Evolutionary conservation across 2,797 vertebrate species (phyloP).

Genomic region (Microchirus variegatus): DNA sequence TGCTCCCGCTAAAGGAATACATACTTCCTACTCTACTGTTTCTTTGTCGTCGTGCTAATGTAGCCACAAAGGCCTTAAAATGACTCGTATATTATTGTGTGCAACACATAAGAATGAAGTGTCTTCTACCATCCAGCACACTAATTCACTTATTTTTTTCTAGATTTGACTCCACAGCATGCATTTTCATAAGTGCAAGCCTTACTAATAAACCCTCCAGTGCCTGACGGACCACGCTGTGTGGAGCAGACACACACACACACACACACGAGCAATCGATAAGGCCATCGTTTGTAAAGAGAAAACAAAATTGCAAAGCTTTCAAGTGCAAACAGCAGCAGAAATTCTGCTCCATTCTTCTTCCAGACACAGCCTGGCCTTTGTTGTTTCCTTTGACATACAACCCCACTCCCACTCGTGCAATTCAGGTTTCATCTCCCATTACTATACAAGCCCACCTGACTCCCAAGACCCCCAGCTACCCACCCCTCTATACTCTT

Average conservation of each 20-base stretch:
- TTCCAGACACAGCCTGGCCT: slow-evolving; percentile 31
- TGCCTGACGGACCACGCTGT: slow-evolving; percentile 21
- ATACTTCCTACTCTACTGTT: not conserved
- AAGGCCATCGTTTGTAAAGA: slow-evolving; percentile 59
- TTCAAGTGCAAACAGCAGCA: slow-evolving; percentile 27
- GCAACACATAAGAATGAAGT: slow-evolving; percentile 21
- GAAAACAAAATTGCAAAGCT: slow-evolving; percentile 30
- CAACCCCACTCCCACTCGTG: slow-evolving; percentile 16
- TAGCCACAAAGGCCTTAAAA: slow-evolving; percentile 13
- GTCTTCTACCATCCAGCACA: slow-evolving; percentile 14
- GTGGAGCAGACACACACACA: slow-evolving; percentile 23
- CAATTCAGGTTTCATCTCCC: slow-evolving; percentile 28
- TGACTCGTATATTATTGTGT: slow-evolving; percentile 24
- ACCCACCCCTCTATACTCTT: slow-evolving; percentile 2
- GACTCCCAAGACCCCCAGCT: not conserved
- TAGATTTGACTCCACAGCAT: slow-evolving; percentile 9
- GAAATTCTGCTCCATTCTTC: slow-evolving; percentile 31
- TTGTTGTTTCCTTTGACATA: slow-evolving; percentile 48
- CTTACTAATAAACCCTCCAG: slow-evolving; percentile 38
- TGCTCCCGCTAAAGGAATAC: too few relatives aligned
- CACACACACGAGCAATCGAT: slow-evolving; percentile 54
- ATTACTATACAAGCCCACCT: not conserved
- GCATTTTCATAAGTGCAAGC: slow-evolving; percentile 12
- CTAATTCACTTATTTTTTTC: slow-evolving; percentile 31
- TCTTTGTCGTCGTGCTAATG: not conserved